These are phyloP conservation scores for Callionymus lyra DNA, from an alignment of 2,113 vertebrate species.

Conservation along the genomic window DNA sequence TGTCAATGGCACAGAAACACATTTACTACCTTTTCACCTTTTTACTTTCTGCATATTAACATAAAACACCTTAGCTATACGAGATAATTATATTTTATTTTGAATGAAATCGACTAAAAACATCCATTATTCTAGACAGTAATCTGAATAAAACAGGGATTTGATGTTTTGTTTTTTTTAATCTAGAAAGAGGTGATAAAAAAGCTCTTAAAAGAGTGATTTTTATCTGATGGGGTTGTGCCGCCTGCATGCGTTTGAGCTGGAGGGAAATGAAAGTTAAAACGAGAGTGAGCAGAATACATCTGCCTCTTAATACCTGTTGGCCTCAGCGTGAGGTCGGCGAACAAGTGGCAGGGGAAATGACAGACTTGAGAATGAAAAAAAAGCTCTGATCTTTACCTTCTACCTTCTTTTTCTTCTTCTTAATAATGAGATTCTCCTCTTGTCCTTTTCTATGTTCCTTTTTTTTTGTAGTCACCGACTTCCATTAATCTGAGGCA, in stretches of 20 bases:
- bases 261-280: conserved; percentile 8
- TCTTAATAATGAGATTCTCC: conserved; percentile 14
- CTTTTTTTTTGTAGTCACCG: conserved; percentile 4
- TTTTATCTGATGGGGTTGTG: neutral
- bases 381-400: conserved; percentile 2
- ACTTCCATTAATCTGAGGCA: conserved; percentile 6
- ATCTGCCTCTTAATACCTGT: conserved; percentile 18
- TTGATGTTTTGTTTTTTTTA: too few relatives aligned
- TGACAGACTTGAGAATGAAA: conserved; percentile 1
- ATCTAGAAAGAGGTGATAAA: too few relatives aligned
- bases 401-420: conserved; percentile 10
- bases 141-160: too few relatives aligned
- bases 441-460: conserved; percentile 6
- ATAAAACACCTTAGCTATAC: too few relatives aligned
- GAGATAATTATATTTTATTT: too few relatives aligned
- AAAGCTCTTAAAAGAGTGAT: too few relatives aligned
- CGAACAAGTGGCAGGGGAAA: conserved; percentile 15
- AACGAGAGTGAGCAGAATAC: conserved; percentile 6
- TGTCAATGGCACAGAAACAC: too few relatives aligned
- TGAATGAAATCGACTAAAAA: too few relatives aligned
- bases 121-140: too few relatives aligned
- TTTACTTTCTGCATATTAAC: too few relatives aligned
- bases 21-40: too few relatives aligned
- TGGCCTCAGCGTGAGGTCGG: conserved; percentile 7
- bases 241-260: neutral